Evolutionary conservation across 2,797 vertebrate species (phyloP).

Genomic region (Macrochelys suwanniensis): DNA sequence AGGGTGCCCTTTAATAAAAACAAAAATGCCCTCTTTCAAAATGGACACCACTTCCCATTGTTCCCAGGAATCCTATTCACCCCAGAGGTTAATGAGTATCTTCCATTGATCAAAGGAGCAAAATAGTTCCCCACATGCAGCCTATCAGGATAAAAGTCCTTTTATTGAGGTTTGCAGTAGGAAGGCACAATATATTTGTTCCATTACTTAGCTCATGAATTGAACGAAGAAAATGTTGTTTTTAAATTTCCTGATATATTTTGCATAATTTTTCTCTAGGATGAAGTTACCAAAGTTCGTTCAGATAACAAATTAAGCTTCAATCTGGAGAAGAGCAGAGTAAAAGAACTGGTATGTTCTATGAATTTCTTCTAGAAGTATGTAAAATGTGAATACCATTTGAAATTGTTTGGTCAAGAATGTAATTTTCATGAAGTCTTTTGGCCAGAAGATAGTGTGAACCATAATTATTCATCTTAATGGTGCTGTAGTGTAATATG

Average conservation of each 20-base stretch:
- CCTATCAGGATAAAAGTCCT: not conserved
- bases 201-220: not conserved
- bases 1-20: not conserved
- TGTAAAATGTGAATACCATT: not conserved
- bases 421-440: not conserved
- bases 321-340: slow-evolving; percentile 92
- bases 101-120: not conserved
- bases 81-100: not conserved
- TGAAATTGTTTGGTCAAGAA: not conserved
- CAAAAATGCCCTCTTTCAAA: not conserved
- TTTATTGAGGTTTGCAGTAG: not conserved
- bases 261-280: slow-evolving; percentile 81
- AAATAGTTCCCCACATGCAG: not conserved
- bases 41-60: not conserved
- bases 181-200: not conserved
- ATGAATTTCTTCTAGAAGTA: not conserved
- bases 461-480: not conserved
- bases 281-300: slow-evolving; percentile 92
- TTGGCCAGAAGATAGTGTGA: not conserved
- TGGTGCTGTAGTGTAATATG: not conserved
- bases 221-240: slow-evolving; percentile 7
- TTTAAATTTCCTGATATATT: slow-evolving; percentile 12
- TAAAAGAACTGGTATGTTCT: slow-evolving; percentile 92
- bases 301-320: slow-evolving; percentile 91
- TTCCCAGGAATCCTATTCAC: not conserved